Evolutionary conservation across 1,140 invertebrate species (phyloP), one percentile per base, ranked within the genome.

Genomic region (Notospermus geniculatus): DNA sequence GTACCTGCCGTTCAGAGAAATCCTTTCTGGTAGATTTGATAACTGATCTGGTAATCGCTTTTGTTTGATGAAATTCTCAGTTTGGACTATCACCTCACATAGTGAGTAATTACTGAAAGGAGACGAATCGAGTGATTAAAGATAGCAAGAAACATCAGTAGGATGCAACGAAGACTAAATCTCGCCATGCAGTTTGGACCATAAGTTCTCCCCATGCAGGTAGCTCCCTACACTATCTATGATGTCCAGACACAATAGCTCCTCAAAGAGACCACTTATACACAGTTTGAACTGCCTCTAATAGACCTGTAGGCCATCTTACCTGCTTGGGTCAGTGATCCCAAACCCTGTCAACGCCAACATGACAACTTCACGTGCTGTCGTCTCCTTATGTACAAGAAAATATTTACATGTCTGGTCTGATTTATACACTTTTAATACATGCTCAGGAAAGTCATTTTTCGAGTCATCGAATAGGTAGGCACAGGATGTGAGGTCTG

Each of bases 321-420:
- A 80, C 78, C 78, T 73, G 67, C 76, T 76, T 1, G 91, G 90
- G 69, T 97, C 93, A 43, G 91, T 92, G 60, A 98, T 95, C 50
- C 93, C 92, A 82, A 98, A 98, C 78, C 98, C 95, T 77, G 94
- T 91, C 32, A 99, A 84, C 1, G 95, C 91, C 60, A 98, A 83
- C 93, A 98, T 98, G 0, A 98, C 95, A 53, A 98, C 95, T 84
- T 98, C 94, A 73, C 95, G 90, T 0, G 96, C 95, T 27, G 94
- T 98, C 1, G 96, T 99, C 80, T 99, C 96, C 85, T 83, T 97
- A 78, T 97, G 93, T 54, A 99, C 92, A 45, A 96, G 86, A 59
- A 99, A 86, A 83, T 96, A 98, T 83, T 98, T 98, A 84, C 91
- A 98, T 2, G 91, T 92, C 83, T 98, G 96, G 84, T 99, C 97